Conservation (phyloP, 2,888 invertebrate species). For the Tromatobia lineatoria region DNA sequence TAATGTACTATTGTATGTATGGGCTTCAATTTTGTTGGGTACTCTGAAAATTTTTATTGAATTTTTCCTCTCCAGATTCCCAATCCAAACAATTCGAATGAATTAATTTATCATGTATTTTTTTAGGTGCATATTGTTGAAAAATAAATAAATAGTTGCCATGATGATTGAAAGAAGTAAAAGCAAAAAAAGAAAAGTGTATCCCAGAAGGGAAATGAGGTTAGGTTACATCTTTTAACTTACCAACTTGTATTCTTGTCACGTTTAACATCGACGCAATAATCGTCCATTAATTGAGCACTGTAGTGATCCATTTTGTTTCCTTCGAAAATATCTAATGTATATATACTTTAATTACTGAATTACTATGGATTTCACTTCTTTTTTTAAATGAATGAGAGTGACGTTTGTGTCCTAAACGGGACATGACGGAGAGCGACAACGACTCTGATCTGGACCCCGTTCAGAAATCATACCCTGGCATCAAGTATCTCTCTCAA, state of each 20-base stretch:
- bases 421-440: constrained; percentile 21
- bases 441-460: not conserved
- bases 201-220: constrained; percentile 18
- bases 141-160: not conserved
- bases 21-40: too few relatives aligned
- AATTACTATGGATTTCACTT: not conserved
- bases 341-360: constrained; percentile 1
- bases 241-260: constrained; percentile 64
- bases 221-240: constrained; percentile 55
- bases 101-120: not conserved
- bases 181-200: not conserved
- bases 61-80: too few relatives aligned
- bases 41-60: not conserved
- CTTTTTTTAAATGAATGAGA: not conserved
- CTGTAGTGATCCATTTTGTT: constrained; percentile 78
- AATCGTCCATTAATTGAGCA: constrained; percentile 78
- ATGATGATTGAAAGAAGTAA: not conserved
- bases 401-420: constrained; percentile 10
- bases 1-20: too few relatives aligned
- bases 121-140: not conserved
- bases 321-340: constrained; percentile 19
- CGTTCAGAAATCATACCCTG: too few relatives aligned
- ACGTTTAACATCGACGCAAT: constrained; percentile 73
- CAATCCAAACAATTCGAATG: not conserved
- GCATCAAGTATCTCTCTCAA: too few relatives aligned